Percentiles rank a stretch among this genome's conserved stretches.
These are phyloP conservation scores for Chaetura pelagica DNA, from an alignment of 2,113 vertebrate genomes.

Conservation along the genomic window DNA sequence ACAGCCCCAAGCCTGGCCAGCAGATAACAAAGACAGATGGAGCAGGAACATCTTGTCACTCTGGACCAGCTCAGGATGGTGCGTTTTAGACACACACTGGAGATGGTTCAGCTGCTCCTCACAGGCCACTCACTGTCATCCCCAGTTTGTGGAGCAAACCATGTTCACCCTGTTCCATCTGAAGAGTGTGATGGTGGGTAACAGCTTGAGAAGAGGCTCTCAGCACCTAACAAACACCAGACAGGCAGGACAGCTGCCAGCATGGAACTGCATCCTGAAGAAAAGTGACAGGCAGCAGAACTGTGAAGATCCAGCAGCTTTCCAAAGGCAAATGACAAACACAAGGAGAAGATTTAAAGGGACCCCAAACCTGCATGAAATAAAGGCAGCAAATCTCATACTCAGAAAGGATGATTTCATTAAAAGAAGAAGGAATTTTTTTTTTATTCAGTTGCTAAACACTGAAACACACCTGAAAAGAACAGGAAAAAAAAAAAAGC, in stretches of 20 bases:
- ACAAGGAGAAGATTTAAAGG: background rate
- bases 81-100: background rate
- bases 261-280: background rate
- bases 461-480: background rate
- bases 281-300: background rate
- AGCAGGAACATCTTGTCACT: background rate
- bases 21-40: background rate
- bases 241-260: background rate
- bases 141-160: background rate
- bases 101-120: background rate
- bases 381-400: background rate
- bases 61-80: background rate
- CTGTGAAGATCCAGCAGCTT: background rate
- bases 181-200: background rate
- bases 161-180: background rate
- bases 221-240: constrained; percentile 33
- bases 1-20: background rate
- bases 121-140: background rate
- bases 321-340: background rate
- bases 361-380: background rate
- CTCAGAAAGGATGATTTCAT: background rate
- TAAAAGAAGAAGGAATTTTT: background rate
- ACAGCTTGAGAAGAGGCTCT: constrained; percentile 4
- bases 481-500: background rate
- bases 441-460: background rate